These are phyloP conservation scores for Caenorhabditis brenneri DNA, from an alignment of 1,140 invertebrate genomes.

Conservation along the genomic window DNA sequence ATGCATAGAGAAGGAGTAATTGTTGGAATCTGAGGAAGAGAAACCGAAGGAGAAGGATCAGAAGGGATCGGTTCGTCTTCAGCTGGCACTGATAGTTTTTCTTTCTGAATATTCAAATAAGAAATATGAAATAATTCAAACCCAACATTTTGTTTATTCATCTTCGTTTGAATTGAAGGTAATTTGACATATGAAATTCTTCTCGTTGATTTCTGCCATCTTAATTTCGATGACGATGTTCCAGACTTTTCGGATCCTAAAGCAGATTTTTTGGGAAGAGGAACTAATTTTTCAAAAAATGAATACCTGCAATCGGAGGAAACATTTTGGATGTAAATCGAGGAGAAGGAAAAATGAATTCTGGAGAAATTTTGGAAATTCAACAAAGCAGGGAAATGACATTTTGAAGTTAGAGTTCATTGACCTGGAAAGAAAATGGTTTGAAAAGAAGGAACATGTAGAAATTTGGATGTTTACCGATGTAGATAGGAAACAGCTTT, in stretches of 20 bases:
- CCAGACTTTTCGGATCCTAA: neutral
- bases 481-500: too few species aligned
- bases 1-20: conserved; percentile 9
- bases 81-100: neutral
- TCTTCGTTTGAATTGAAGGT: neutral
- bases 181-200: conserved; percentile 16
- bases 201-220: conserved; percentile 28
- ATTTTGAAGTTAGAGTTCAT: too few species aligned
- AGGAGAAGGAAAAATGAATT: too few species aligned
- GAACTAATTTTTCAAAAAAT: too few species aligned
- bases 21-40: neutral
- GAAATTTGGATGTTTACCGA: too few species aligned
- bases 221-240: neutral
- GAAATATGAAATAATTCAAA: neutral
- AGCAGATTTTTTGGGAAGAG: too few species aligned
- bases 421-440: too few species aligned
- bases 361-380: neutral
- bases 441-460: too few species aligned
- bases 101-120: neutral
- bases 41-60: neutral
- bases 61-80: neutral
- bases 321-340: neutral
- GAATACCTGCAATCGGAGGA: neutral
- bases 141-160: neutral
- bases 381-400: neutral